A percentile compares a stretch with the other conserved stretches of the same genome.
These are phyloP conservation scores for Peromyscus eremicus DNA, from an alignment of 2,797 vertebrate genomes.

Conservation along the genomic window DNA sequence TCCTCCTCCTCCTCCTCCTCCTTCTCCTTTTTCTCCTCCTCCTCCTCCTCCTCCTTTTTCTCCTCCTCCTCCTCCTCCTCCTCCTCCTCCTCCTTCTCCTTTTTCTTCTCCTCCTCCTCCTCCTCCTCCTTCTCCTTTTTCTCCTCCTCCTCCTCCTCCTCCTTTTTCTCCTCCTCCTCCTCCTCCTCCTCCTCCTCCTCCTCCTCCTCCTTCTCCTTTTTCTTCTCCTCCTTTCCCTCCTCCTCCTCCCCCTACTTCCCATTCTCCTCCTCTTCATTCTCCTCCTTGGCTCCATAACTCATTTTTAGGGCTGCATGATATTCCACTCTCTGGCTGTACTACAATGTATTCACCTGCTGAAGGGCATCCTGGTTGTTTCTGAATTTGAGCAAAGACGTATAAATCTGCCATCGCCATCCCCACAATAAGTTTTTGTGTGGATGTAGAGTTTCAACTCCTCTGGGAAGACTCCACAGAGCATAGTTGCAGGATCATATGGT, in stretches of 20 bases:
- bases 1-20: not conserved
- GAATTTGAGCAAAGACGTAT: not conserved
- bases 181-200: not conserved
- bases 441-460: not conserved
- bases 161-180: not conserved
- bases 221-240: accelerated
- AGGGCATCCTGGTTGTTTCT: not conserved
- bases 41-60: not conserved
- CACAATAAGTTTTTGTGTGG: not conserved
- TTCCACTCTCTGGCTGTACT: not conserved
- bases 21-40: too few relatives aligned
- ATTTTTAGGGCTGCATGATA: not conserved
- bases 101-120: not conserved
- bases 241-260: not conserved
- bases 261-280: not conserved
- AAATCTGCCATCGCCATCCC: not conserved
- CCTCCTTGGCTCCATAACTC: not conserved
- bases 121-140: too few relatives aligned
- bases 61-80: not conserved
- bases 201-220: not conserved
- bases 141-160: not conserved
- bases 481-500: not conserved
- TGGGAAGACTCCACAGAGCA: not conserved
- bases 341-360: not conserved
- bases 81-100: too few relatives aligned